phyloP scores from a whole-genome alignment of 1,140 invertebrate species.

The Fopius arisanus region DNA sequence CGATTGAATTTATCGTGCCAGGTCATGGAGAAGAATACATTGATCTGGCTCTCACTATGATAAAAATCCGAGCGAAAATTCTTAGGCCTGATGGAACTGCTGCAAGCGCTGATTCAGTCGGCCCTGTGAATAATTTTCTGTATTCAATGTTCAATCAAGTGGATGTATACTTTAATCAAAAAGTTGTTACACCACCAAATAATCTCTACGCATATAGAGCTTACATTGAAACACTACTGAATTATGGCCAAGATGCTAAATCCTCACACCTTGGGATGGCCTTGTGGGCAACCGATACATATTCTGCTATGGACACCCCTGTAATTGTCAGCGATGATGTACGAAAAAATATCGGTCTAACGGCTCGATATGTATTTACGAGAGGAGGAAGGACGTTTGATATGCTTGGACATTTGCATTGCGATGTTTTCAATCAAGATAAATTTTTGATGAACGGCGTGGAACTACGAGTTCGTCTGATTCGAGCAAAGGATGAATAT shows the following conservation, averaged over 20 bases:
- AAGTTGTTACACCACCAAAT: constrained; percentile 54
- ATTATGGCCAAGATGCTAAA: constrained; percentile 54
- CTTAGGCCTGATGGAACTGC: neutral
- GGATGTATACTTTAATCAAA: constrained; percentile 60
- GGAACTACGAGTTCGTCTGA: constrained; percentile 48
- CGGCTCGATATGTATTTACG: neutral
- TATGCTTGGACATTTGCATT: constrained; percentile 34
- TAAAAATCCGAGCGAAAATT: neutral
- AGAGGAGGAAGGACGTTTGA: constrained; percentile 16
- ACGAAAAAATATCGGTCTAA: no score
- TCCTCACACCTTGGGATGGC: constrained; percentile 11
- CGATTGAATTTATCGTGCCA: constrained; percentile 56
- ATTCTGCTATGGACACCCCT: no score
- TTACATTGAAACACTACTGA: constrained; percentile 59
- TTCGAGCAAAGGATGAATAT: constrained; percentile 48
- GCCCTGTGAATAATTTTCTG: constrained; percentile 54
- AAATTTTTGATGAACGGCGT: constrained; percentile 54
- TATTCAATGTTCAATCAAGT: no score
- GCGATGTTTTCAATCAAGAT: constrained; percentile 51
- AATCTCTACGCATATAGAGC: constrained; percentile 60
- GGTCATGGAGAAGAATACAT: constrained; percentile 53
- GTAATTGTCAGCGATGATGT: no score
- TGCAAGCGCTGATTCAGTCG: constrained; percentile 13
- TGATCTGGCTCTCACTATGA: constrained; percentile 53
- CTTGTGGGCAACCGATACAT: no score